Evolutionary conservation across 2,113 vertebrate genomes (phyloP), one percentile per base, ranked within the genome.

Genomic region (Cyprinodon variegatus): DNA sequence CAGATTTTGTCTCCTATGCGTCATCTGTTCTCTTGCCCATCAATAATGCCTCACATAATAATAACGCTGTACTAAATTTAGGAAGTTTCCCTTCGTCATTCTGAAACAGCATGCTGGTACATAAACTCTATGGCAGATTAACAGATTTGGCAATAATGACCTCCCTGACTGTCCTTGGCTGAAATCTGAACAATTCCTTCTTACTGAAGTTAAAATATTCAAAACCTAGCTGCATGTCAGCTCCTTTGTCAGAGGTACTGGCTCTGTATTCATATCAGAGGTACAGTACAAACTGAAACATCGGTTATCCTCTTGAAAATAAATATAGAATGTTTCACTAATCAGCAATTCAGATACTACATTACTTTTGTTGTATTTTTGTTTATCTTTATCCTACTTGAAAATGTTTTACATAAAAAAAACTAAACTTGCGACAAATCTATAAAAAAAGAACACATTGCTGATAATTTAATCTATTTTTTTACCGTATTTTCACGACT

Each of bases 91-190:
- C 60, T 20, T 45, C 77, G 60, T 77, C 85, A 69, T 68, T 67
- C 67, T 65, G 80, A 81, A 89, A 76, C 12, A 39, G 80, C 17
- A 40, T 59, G 40, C 76, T 40, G 43, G 71, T 69, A 84, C 80
- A 81, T 83, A 15, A 77, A 81, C 76, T 83, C 68, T 68, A 69
- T 83, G 72, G 69, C 79, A 79, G 87, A 79, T 76, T 78, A 83
- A 86, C 74, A 84, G 77, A 66, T 75, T 62, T 73, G 83, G 70
- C 84, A 83, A 45, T 64, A 39, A 15, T 62, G 57, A 68, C 11
- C 61, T 65, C 66, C 36, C 77, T 66, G 36, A n/a, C 62, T 36
- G 60, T 85, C 76, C 65, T 77, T 67, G 73, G 60, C 40, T 71
- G 63, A 73, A 84, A 74, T n/a, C 66, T 67, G 62, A 79, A 81